Evolutionary conservation across 2,888 invertebrate species (phyloP), one percentile per base, ranked within the genome.

Genomic region (Deladenus siricidicola): DNA sequence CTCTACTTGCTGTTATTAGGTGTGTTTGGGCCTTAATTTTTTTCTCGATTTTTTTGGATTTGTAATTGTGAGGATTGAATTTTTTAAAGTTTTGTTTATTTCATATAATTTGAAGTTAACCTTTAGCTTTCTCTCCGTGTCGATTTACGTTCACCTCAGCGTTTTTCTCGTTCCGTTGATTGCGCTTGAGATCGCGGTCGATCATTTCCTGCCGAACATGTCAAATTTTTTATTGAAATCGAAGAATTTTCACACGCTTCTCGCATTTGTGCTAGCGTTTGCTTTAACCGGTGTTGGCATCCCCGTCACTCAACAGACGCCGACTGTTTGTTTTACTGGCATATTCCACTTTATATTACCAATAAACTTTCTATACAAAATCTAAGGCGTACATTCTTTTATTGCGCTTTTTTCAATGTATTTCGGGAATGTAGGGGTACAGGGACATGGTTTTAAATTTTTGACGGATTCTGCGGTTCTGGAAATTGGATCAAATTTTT

Each of bases 41-140:
- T 3, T 30, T 34, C 14, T 10, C 6, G 6, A 34, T 10, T 34
- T 34, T 34, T 34, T 34, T 10, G 14, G 14, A 34, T 10, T 34
- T 34, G 39, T 30, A n/a, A 10, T 21, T 26, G 60, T 29, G 60
- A 21, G 21, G 10, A 58, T 14, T 21, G 10, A 54, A 54, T 10
- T 51, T 6, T 51, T 14, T 51, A 21, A 23, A 14, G 47, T n/a
- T 10, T 10, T 47, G 6, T 47, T 34, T 34, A 34, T 34, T 34
- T 34, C 14, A 14, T 34, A 49, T 44, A 42, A 30, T 44, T 55
- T 62, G 21, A 60, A 34, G 4, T 10, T n/a, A n/a, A n/a, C n/a
- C n/a, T 64, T 45, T 39, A 65, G 67, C 30, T 67, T 67, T 51
- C 8, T 68, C 10, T 62, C 55, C 24, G 24, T 68, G 29, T 64